Percentiles rank a stretch among this genome's conserved stretches.
Evolutionary conservation across 1,140 invertebrate species (phyloP).

Genomic region (Pemphigus obesinymphae): DNA sequence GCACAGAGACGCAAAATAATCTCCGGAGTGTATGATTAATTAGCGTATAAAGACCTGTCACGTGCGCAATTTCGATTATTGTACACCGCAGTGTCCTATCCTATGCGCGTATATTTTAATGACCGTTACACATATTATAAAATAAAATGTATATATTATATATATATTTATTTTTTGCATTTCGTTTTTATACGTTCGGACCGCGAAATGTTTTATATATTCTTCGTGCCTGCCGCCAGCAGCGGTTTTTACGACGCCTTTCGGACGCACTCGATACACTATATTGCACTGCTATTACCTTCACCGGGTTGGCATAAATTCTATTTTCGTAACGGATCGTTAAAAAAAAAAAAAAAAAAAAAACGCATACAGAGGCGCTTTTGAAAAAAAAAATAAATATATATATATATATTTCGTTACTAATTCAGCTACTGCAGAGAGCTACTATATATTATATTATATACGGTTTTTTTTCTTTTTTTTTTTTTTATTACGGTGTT

Average conservation of each 20-base stretch:
- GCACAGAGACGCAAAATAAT: not conserved
- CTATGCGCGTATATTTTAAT: not conserved
- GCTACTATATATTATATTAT: too few relatives aligned
- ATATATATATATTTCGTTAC: too few relatives aligned
- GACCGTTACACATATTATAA: not conserved
- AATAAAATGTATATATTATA: not conserved
- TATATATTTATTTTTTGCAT: slow-evolving; percentile 1
- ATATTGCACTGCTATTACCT: not conserved
- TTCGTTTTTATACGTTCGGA: not conserved
- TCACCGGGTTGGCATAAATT: slow-evolving; percentile 25
- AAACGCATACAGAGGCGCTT: not conserved
- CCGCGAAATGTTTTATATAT: slow-evolving; percentile 11
- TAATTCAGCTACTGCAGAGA: too few relatives aligned
- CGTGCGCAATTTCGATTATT: slow-evolving; percentile 36
- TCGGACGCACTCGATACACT: not conserved
- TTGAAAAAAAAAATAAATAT: not conserved
- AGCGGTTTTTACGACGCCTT: slow-evolving; percentile 5
- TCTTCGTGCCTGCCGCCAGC: not conserved
- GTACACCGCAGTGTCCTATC: not conserved
- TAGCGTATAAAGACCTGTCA: slow-evolving; percentile 38
- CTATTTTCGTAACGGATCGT: slow-evolving; percentile 33
- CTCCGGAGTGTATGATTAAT: slow-evolving; percentile 28
- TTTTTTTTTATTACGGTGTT: too few relatives aligned
- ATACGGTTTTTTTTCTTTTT: too few relatives aligned
- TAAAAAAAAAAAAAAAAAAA: slow-evolving; percentile 2